phyloP scores from a whole-genome alignment of 1,140 invertebrate genomes.

The Ostrea denselamellosa region DNA sequence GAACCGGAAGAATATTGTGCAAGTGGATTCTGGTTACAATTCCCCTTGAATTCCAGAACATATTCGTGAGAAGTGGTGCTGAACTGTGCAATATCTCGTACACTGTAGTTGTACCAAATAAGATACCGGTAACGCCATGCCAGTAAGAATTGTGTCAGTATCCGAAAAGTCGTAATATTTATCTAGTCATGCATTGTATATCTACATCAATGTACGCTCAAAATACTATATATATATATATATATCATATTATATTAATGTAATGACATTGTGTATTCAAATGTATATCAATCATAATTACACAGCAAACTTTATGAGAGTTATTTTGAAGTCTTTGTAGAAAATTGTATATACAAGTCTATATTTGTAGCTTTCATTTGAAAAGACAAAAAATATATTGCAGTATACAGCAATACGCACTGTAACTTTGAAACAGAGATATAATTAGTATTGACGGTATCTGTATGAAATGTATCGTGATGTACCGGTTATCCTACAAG shows the following conservation, averaged over 20 bases:
- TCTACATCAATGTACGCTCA: too few species aligned
- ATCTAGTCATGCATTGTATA: conserved; percentile 12
- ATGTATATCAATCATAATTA: background rate
- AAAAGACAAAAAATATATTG: background rate
- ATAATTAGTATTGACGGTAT: conserved; percentile 5
- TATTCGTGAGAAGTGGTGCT: background rate
- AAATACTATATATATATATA: background rate
- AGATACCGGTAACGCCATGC: background rate
- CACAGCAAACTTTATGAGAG: background rate
- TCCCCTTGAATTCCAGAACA: background rate
- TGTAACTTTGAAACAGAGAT: background rate
- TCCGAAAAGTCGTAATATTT: background rate
- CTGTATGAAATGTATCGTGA: background rate
- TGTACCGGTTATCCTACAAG: background rate
- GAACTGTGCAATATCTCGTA: background rate
- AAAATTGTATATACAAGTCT: background rate
- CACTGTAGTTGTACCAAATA: background rate
- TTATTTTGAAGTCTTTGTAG: background rate
- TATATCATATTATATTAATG: background rate
- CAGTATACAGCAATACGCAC: background rate
- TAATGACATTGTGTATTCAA: background rate
- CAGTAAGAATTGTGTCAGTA: background rate
- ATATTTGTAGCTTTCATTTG: background rate
- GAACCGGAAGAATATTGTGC: background rate
- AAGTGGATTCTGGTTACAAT: conserved; percentile 16